Conservation (phyloP, 2,113 vertebrate genomes). For the Thunnus maccoyii region DNA sequence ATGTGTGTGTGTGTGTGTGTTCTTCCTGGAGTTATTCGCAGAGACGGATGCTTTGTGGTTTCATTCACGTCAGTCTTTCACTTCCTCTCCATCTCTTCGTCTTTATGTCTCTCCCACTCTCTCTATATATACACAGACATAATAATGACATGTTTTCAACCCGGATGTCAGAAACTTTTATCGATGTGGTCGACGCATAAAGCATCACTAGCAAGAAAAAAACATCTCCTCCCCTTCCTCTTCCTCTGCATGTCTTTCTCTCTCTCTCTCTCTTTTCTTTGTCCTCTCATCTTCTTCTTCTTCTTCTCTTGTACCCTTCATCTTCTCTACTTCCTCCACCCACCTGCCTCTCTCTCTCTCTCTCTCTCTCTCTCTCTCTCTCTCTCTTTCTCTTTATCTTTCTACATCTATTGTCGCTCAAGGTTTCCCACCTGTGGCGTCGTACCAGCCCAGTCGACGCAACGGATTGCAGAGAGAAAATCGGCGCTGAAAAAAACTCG, state of each 20-base stretch:
- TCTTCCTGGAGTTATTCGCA: constrained; percentile 47
- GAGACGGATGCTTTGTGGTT: constrained; percentile 69
- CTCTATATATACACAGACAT: neutral
- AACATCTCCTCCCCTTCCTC: neutral
- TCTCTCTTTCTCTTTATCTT: neutral
- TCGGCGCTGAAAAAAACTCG: neutral
- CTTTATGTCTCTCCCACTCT: constrained; percentile 16
- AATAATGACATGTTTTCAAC: neutral
- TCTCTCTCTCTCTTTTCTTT: neutral
- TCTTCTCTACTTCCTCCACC: constrained; percentile 58
- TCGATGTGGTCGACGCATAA: neutral
- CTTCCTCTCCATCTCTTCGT: constrained; percentile 54
- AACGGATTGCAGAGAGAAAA: neutral
- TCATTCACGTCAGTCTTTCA: constrained; percentile 67
- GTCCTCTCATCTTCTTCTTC: neutral
- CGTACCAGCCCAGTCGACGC: neutral
- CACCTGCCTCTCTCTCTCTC: constrained; percentile 24
- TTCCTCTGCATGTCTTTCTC: too few relatives aligned
- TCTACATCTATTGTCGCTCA: neutral
- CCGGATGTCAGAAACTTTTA: neutral
- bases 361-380: neutral
- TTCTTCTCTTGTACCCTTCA: constrained; percentile 5
- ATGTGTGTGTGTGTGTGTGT: neutral
- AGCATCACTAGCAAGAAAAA: neutral
- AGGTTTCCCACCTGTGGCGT: constrained; percentile 29